Percentiles rank a stretch among this genome's conserved stretches.
These are phyloP conservation scores for Tridacna gigas DNA, from an alignment of 2,888 invertebrate genomes.

Conservation along the genomic window DNA sequence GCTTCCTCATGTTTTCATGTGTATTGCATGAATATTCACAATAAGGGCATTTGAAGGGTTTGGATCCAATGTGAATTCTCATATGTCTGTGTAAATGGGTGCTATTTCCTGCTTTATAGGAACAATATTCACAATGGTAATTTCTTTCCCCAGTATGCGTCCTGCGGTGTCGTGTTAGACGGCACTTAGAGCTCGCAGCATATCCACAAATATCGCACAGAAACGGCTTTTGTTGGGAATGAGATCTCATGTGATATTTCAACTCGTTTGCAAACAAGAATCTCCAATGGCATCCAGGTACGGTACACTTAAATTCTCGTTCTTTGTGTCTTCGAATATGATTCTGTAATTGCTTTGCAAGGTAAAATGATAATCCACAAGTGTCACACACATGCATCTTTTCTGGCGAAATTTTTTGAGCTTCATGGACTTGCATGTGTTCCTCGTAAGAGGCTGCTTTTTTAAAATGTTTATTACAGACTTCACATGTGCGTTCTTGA, in stretches of 20 bases:
- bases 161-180: constrained; percentile 81
- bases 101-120: constrained; percentile 82
- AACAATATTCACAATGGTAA: constrained; percentile 84
- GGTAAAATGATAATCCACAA: constrained; percentile 93
- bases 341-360: constrained; percentile 71
- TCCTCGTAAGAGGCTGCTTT: constrained; percentile 69
- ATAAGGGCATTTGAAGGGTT: constrained; percentile 85
- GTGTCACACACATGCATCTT: constrained; percentile 92
- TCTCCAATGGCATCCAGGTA: constrained; percentile 93
- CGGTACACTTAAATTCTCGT: constrained; percentile 88
- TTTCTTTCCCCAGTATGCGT: constrained; percentile 83
- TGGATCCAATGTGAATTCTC: constrained; percentile 84
- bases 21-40: constrained; percentile 89
- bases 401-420: constrained; percentile 86
- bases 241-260: constrained; percentile 94
- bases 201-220: constrained; percentile 94
- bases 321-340: constrained; percentile 92
- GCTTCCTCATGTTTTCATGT: constrained; percentile 95
- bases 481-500: constrained; percentile 75
- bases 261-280: constrained; percentile 94
- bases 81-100: constrained; percentile 83
- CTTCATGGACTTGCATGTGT: constrained; percentile 74
- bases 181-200: constrained; percentile 86
- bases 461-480: constrained; percentile 77
- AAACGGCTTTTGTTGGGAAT: constrained; percentile 92